Conservation (phyloP, 2,888 invertebrate genomes). For the Drepanosiphum platanoidis region DNA sequence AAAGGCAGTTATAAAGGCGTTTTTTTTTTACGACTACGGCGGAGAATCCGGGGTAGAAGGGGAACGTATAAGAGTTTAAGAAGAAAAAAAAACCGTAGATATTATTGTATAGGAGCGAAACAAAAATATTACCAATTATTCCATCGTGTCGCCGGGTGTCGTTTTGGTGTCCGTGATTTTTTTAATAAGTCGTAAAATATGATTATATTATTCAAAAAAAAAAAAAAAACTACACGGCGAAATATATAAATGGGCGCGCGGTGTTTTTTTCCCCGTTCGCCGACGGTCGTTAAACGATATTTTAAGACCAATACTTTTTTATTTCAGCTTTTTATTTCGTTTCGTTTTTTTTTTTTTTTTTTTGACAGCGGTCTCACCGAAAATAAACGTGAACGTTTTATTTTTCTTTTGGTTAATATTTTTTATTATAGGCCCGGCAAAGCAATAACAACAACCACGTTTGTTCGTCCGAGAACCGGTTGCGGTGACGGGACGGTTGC, state of each 20-base stretch:
- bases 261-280: slow-evolving; percentile 36
- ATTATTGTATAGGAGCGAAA: slow-evolving; percentile 5
- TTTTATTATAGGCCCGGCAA: slow-evolving; percentile 25
- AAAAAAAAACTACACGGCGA: slow-evolving; percentile 23
- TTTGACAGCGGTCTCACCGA: slow-evolving; percentile 55
- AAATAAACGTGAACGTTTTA: slow-evolving; percentile 42
- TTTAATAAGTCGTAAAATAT: slow-evolving; percentile 61
- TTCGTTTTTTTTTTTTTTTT: slow-evolving; percentile 10
- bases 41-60: background rate
- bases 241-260: slow-evolving; percentile 35
- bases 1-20: slow-evolving; percentile 44
- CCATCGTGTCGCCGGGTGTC: slow-evolving; percentile 50
- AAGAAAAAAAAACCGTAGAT: slow-evolving; percentile 5
- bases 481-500: slow-evolving; percentile 4
- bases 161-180: slow-evolving; percentile 55
- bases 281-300: slow-evolving; percentile 57
- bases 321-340: slow-evolving; percentile 15
- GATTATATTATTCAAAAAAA: slow-evolving; percentile 52
- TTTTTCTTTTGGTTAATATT: slow-evolving; percentile 25
- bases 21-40: slow-evolving; percentile 26
- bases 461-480: slow-evolving; percentile 35
- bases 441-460: slow-evolving; percentile 36
- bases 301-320: slow-evolving; percentile 52
- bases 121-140: slow-evolving; percentile 53
- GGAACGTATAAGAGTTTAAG: slow-evolving; percentile 3